These are phyloP conservation scores for Psittacula echo DNA, from an alignment of 2,797 vertebrate species.

Conservation along the genomic window DNA sequence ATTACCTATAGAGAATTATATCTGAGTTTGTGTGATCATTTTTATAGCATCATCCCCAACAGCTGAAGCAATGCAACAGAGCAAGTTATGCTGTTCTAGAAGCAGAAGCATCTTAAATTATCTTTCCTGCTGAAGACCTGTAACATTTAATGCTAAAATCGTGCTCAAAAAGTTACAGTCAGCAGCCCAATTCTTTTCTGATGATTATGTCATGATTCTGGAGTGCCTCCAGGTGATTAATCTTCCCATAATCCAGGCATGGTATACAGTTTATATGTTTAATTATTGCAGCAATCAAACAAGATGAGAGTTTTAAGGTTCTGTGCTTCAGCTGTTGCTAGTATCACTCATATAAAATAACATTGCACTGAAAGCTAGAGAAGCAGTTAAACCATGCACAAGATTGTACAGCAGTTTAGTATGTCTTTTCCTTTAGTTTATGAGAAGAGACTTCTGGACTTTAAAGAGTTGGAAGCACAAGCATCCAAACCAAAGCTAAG, in stretches of 20 bases:
- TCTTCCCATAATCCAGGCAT: background rate
- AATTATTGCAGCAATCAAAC: background rate
- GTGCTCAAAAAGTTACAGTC: background rate
- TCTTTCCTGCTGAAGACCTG: background rate
- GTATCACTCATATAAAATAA: background rate
- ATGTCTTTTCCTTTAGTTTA: background rate
- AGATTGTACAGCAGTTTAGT: background rate
- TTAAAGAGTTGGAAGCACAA: background rate
- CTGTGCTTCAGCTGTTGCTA: background rate
- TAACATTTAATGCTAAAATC: background rate
- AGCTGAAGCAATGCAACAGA: rapidly evolving
- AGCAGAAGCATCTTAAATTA: background rate
- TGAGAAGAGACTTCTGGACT: background rate
- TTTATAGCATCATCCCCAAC: rapidly evolving
- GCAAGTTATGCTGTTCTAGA: background rate
- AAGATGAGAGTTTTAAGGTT: background rate
- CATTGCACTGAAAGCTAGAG: background rate
- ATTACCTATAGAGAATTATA: background rate
- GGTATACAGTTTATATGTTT: background rate
- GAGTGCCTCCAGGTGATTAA: background rate
- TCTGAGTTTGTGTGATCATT: background rate
- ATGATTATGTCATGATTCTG: background rate
- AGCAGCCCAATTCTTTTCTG: background rate
- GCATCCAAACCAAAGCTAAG: background rate
- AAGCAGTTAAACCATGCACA: background rate